A percentile compares a stretch with the other conserved stretches of the same genome.
These are phyloP conservation scores for Reticulitermes speratus DNA, from an alignment of 1,140 invertebrate species.

Conservation along the genomic window DNA sequence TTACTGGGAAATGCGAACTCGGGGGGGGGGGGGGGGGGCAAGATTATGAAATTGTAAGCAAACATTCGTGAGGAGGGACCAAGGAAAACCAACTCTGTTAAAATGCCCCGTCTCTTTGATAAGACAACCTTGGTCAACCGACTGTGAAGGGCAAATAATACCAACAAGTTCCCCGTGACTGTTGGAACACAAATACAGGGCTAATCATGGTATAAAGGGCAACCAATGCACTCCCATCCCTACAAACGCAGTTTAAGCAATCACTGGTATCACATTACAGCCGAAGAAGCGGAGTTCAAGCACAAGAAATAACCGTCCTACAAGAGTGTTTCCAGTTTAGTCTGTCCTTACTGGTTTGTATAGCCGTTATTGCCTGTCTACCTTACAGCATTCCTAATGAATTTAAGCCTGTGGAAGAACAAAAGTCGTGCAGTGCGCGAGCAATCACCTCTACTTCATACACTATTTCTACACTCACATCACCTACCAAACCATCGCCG, in stretches of 20 bases:
- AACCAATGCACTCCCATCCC: not conserved
- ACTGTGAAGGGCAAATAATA: no score
- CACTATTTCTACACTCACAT: not conserved
- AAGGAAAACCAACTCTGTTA: no score
- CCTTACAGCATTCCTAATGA: not conserved
- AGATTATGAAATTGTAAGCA: no score
- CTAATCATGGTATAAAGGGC: no score
- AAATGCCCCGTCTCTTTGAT: no score
- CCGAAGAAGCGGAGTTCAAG: not conserved
- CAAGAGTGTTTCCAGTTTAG: not conserved
- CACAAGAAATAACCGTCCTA: not conserved
- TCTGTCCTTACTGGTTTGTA: not conserved
- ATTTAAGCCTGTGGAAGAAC: not conserved
- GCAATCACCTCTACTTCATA: not conserved
- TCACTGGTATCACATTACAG: not conserved
- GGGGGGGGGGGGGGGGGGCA: no score
- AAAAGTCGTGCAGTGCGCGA: constrained; percentile 9
- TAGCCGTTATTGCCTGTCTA: not conserved
- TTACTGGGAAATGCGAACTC: no score
- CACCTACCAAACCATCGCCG: not conserved
- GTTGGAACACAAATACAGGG: no score
- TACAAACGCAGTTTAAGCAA: not conserved
- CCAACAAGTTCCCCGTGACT: no score
- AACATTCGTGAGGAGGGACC: no score
- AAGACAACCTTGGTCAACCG: no score